These are phyloP conservation scores for Drosophila sp. DNA, from an alignment of 1,140 invertebrate species.

Conservation along the genomic window DNA sequence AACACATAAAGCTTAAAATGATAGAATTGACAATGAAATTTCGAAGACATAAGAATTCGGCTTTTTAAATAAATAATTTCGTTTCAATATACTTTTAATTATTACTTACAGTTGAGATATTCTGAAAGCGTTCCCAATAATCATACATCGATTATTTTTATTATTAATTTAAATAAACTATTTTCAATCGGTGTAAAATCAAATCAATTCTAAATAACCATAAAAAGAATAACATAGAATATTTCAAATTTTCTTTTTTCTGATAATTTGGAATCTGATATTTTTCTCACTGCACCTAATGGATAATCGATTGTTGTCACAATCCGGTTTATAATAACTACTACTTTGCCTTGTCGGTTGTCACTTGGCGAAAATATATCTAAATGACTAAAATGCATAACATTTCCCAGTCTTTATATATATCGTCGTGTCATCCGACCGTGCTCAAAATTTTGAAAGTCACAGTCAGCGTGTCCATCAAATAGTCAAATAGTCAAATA, in stretches of 20 bases:
- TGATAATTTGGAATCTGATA: not conserved
- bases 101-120: too few species aligned
- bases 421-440: conserved; percentile 34
- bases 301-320: conserved; percentile 45
- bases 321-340: conserved; percentile 59
- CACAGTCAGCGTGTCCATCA: conserved; percentile 37
- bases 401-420: conserved; percentile 37
- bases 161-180: too few species aligned
- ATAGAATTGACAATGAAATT: not conserved
- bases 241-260: not conserved
- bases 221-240: too few species aligned
- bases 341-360: conserved; percentile 33
- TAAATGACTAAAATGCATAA: conserved; percentile 43
- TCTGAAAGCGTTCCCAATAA: too few species aligned
- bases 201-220: too few species aligned
- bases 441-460: conserved; percentile 68
- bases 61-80: too few species aligned
- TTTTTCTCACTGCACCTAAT: conserved; percentile 51
- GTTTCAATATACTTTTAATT: too few species aligned
- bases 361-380: conserved; percentile 48
- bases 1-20: too few species aligned
- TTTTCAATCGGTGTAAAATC: too few species aligned
- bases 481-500: conserved; percentile 9
- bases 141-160: too few species aligned
- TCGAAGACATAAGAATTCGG: too few species aligned